Evolutionary conservation across 2,888 invertebrate genomes (phyloP), one percentile per base, ranked within the genome.

Genomic region (Philhelius pedissequus): DNA sequence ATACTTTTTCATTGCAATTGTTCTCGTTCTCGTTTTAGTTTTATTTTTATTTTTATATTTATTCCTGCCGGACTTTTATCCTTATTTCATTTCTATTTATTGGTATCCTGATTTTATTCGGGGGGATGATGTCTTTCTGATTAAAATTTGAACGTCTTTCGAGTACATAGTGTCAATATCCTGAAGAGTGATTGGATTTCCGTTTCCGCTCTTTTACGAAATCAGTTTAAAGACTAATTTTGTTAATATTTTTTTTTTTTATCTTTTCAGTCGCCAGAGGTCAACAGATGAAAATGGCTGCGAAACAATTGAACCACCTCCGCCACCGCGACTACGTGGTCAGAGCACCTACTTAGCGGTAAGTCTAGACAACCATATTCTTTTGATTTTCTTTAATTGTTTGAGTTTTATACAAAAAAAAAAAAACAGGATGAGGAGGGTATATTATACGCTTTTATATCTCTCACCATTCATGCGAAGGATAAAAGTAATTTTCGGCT

Each of bases 281-380:
- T 88, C 88, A 68, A 76, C 68, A 52, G 88, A 88, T 50, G 88
- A 87, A 81, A 88, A 88, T 88, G 88, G 88, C 58, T 79, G 71
- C 18, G 84, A 80, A 56, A 76, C 75, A 84, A 56, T 22, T 2
- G 88, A 88, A 77, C 86, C 87, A 30, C 88, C 86, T 69, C 88
- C 88, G 52, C 88, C 88, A 20, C 88, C 88, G 13, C 87, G 88
- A 77, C 77, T 89, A 76, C 88, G 88, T 56, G 88, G 88, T 50
- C 88, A 89, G 86, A 89, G 88, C 87, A 88, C 88, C 86, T 89
- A 89, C 80, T 87, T 89, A 64, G 88, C 88, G 88, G 88, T 89
- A 87, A 88, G 88, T 89, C 84, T 84, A 80, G 80, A 84, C 80
- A 71, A 70, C 18, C 6, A 45, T 45, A 20, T 54, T 76, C 71